Evolutionary conservation across 2,888 invertebrate species (phyloP).

Genomic region (Lepidocyrtinus sp.): DNA sequence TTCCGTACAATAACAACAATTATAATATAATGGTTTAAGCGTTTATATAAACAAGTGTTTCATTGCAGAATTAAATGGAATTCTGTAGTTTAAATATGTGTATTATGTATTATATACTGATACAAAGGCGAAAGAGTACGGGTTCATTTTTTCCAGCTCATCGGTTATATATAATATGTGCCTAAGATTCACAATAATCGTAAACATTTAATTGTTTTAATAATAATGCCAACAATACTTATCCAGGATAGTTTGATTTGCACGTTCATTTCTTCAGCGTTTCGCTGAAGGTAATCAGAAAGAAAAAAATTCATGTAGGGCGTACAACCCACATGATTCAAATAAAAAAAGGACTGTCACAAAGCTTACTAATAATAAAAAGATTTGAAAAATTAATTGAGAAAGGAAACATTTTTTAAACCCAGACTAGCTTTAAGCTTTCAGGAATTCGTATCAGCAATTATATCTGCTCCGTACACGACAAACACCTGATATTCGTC

Average conservation of each 20-base stretch:
- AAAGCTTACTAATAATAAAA: slow-evolving; percentile 7
- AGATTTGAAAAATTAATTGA: slow-evolving; percentile 28
- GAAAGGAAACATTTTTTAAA: slow-evolving; percentile 51
- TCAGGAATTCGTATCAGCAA: slow-evolving; percentile 60
- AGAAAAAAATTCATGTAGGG: not conserved
- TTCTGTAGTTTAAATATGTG: slow-evolving; percentile 24
- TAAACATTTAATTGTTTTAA: slow-evolving; percentile 31
- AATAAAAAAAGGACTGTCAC: slow-evolving; percentile 1
- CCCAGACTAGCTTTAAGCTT: slow-evolving; percentile 61
- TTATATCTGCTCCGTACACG: slow-evolving; percentile 30
- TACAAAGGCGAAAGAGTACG: slow-evolving; percentile 62
- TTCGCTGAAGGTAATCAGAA: no score
- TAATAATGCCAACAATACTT: slow-evolving; percentile 41
- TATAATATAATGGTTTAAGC: slow-evolving; percentile 49
- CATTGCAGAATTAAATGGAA: slow-evolving; percentile 57
- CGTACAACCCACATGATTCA: slow-evolving; percentile 2
- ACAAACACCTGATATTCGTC: slow-evolving; percentile 34
- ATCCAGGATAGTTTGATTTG: slow-evolving; percentile 27
- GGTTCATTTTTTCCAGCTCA: slow-evolving; percentile 59
- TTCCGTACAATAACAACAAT: slow-evolving; percentile 31
- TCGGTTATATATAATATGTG: slow-evolving; percentile 54
- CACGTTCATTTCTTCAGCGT: slow-evolving; percentile 23
- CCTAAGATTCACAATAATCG: slow-evolving; percentile 51
- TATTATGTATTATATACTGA: slow-evolving; percentile 42
- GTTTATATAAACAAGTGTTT: slow-evolving; percentile 48